phyloP scores from a whole-genome alignment of 2,797 vertebrate genomes.

The Telmatherina bonti region DNA sequence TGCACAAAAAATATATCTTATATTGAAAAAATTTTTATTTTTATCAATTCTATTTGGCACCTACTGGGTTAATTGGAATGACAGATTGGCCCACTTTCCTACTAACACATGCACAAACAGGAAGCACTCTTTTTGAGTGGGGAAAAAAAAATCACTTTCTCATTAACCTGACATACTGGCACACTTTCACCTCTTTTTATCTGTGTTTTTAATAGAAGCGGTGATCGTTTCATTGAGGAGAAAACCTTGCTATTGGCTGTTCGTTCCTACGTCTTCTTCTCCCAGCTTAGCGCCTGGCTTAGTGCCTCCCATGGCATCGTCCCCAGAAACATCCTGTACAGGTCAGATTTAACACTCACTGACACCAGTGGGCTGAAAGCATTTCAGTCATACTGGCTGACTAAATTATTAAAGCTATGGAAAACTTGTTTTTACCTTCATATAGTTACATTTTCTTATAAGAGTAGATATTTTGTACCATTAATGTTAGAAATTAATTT shows the following conservation, averaged over 20 bases:
- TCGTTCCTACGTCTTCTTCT: constrained; percentile 99
- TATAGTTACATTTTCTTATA: background rate
- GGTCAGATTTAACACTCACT: constrained; percentile 80
- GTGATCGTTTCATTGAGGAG: constrained; percentile 96
- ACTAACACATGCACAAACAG: constrained; percentile 75
- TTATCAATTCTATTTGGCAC: background rate
- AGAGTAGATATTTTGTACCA: background rate
- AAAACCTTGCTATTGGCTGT: constrained; percentile 96
- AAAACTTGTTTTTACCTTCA: background rate
- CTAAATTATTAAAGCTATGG: constrained; percentile 10
- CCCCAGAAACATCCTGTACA: constrained; percentile 98
- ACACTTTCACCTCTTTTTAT: constrained; percentile 54
- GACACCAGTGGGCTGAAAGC: constrained; percentile 20
- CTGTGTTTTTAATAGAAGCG: constrained; percentile 84
- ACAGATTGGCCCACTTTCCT: constrained; percentile 64
- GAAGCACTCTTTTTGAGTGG: constrained; percentile 63
- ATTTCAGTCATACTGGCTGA: constrained; percentile 25
- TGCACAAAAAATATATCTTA: background rate
- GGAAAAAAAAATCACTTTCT: constrained; percentile 39
- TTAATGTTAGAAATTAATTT: constrained; percentile 20
- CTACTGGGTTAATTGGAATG: constrained; percentile 57
- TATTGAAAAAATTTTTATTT: background rate
- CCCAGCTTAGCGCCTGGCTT: constrained; percentile 98
- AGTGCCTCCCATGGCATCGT: constrained; percentile 98
- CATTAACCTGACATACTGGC: constrained; percentile 74